phyloP scores from a whole-genome alignment of 2,888 invertebrate genomes.

The Mactromeris polynyma region DNA sequence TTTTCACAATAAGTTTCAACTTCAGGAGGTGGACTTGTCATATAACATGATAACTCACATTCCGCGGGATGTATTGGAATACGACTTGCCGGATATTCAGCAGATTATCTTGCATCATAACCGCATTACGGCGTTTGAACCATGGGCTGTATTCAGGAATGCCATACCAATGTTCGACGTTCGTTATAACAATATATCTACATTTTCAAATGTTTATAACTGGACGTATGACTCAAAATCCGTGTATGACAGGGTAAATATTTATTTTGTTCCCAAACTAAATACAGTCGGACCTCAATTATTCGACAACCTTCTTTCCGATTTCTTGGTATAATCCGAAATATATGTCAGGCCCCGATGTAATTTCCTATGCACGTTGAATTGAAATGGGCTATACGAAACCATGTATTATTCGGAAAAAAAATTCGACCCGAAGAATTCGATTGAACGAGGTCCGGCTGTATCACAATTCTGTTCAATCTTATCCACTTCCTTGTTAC shows the following conservation, averaged over 20 bases:
- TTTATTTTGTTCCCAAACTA: too few relatives aligned
- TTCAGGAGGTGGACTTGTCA: slow-evolving; percentile 34
- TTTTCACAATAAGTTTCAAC: slow-evolving; percentile 27
- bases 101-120: slow-evolving; percentile 38
- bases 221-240: slow-evolving; percentile 28
- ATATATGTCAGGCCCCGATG: too few relatives aligned
- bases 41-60: slow-evolving; percentile 43
- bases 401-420: too few relatives aligned
- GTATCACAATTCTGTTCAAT: too few relatives aligned
- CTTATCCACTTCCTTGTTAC: too few relatives aligned
- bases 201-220: slow-evolving; percentile 49
- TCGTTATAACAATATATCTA: slow-evolving; percentile 42
- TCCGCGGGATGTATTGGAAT: slow-evolving; percentile 48
- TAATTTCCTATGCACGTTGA: too few relatives aligned
- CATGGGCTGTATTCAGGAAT: slow-evolving; percentile 36
- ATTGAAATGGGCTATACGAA: too few relatives aligned
- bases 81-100: not conserved
- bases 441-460: too few relatives aligned
- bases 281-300: too few relatives aligned
- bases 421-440: too few relatives aligned
- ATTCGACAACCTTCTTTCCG: too few relatives aligned
- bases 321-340: too few relatives aligned
- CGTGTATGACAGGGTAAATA: slow-evolving; percentile 43
- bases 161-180: slow-evolving; percentile 33
- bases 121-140: slow-evolving; percentile 40